Evolutionary conservation across 2,113 vertebrate species (phyloP).

Genomic region (Lota lota): DNA sequence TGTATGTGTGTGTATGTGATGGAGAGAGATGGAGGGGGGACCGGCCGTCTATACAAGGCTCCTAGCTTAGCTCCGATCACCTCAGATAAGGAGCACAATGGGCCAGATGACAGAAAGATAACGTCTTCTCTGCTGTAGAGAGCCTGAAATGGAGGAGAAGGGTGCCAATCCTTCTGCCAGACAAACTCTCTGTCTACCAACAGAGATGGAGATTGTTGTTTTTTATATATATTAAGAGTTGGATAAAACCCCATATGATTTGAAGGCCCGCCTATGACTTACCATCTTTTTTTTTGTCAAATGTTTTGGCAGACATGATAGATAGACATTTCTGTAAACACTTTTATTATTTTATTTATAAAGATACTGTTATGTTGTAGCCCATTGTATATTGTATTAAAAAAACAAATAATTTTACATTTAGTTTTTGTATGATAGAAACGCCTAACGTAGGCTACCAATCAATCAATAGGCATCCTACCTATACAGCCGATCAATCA

Average conservation of each 20-base stretch:
- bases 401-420: neutral
- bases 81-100: slow-evolving; percentile 64
- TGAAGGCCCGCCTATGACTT: no score
- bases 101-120: slow-evolving; percentile 68
- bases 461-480: no score
- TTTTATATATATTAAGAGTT: no score
- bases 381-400: neutral
- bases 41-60: neutral
- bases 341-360: neutral
- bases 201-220: no score
- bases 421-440: neutral
- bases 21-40: slow-evolving; percentile 22
- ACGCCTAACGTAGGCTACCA: neutral
- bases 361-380: neutral
- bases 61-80: slow-evolving; percentile 48
- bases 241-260: no score
- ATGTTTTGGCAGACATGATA: neutral
- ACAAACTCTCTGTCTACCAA: neutral
- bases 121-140: slow-evolving; percentile 42
- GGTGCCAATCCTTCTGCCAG: slow-evolving; percentile 41
- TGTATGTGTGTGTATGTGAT: slow-evolving; percentile 15
- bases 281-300: slow-evolving; percentile 25
- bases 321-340: neutral
- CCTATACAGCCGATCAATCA: no score
- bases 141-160: slow-evolving; percentile 22